phyloP scores from a whole-genome alignment of 2,113 vertebrate species.

The Scomber colias region DNA sequence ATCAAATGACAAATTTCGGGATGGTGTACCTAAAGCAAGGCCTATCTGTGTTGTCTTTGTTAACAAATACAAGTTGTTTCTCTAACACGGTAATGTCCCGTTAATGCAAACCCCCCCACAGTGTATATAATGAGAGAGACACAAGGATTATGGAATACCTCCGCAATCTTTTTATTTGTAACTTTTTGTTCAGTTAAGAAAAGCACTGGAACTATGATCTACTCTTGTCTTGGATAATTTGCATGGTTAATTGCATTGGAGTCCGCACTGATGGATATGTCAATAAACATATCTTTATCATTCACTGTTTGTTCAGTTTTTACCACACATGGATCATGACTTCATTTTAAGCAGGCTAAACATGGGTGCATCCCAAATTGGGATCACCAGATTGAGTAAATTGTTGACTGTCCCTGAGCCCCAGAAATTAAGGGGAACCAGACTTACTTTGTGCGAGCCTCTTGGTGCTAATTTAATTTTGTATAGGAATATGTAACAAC shows the following conservation, averaged over 20 bases:
- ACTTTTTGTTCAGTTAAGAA: slow-evolving; percentile 92
- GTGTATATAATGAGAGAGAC: slow-evolving; percentile 82
- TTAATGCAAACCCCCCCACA: slow-evolving; percentile 66
- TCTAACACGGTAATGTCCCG: slow-evolving; percentile 63
- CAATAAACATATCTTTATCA: slow-evolving; percentile 99
- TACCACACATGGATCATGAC: neutral
- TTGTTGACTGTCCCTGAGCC: neutral
- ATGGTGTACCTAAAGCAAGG: slow-evolving; percentile 66
- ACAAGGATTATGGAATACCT: slow-evolving; percentile 92
- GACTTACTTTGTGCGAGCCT: neutral
- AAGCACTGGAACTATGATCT: slow-evolving; percentile 99
- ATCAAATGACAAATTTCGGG: slow-evolving; percentile 71
- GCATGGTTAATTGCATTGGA: slow-evolving; percentile 98
- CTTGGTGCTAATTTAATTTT: neutral
- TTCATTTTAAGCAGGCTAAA: neutral
- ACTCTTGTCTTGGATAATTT: slow-evolving; percentile 92
- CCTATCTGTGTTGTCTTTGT: slow-evolving; percentile 61
- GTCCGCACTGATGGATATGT: slow-evolving; percentile 99
- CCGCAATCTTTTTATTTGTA: slow-evolving; percentile 86
- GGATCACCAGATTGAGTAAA: neutral
- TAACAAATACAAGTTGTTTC: slow-evolving; percentile 59
- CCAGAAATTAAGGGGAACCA: no score
- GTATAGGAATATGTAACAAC: neutral
- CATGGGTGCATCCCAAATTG: neutral
- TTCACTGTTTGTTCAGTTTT: slow-evolving; percentile 72